Evolutionary conservation across 2,888 invertebrate genomes (phyloP), one percentile per base, ranked within the genome.

Genomic region (Agriopis marginaria): DNA sequence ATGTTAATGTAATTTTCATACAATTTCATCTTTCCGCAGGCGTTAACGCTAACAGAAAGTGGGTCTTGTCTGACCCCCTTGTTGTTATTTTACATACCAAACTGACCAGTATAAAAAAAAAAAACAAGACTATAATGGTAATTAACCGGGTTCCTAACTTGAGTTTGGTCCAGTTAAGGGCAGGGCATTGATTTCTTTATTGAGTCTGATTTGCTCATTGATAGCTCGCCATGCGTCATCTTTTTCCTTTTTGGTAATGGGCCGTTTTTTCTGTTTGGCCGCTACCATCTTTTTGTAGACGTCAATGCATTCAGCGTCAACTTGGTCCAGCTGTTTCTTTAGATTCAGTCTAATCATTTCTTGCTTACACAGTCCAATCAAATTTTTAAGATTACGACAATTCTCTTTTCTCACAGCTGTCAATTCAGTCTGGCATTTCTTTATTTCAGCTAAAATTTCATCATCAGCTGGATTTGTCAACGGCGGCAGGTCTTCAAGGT

Each of bases 391-490:
- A 81, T 97, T 96, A 40, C 95, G 95, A 73, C 96, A 95, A 86
- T 99, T 99, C 84, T 98, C 97, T 88, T 96, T 96, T 75, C 97
- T 96, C 8, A 98, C 95, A 32, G 96, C 96, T 61, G 95, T 95
- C 17, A 98, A 89, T 89, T 98, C 98, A 68, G 97, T 96, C 82
- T 98, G 97, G 77, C 98, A 98, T 80, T 97, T 96, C 82, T 97
- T 97, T 12, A 99, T 97, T 93, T 99, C 99, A 10, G 95, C 93
- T 74, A 98, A 92, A 80, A 99, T 97, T 89, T 99, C 99, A 91
- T 98, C 98, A 81, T 98, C 97, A 5, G 97, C 96, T 63, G 95
- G 95, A 77, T 92, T 94, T 12, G 92, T 92, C 62, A 95, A 87
- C 54, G 96, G 96, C 4, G 95, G 94, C 55, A 96, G 89, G 82